Conservation (phyloP, 2,113 vertebrate species). For the Nicator chloris region DNA sequence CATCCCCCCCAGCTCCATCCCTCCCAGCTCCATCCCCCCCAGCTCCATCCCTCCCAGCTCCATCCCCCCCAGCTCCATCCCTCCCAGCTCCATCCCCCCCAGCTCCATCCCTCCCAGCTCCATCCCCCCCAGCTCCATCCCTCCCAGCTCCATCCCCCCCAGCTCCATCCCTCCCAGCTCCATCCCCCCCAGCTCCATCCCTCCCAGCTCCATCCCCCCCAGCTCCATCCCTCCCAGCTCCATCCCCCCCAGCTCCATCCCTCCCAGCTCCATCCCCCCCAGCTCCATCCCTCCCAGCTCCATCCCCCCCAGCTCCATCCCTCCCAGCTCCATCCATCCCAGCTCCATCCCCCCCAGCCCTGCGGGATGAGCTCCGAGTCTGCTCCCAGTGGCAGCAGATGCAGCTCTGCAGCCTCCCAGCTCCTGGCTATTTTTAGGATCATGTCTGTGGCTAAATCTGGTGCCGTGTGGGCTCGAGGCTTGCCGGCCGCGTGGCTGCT, state of each 20-base stretch:
- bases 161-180: rapidly evolving
- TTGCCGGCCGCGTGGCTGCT: neutral
- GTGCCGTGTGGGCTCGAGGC: neutral
- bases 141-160: too few relatives aligned
- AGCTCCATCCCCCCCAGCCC: neutral
- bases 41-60: neutral
- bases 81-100: too few relatives aligned
- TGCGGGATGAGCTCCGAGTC: rapidly evolving
- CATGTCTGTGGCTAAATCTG: neutral
- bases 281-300: neutral
- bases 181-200: rapidly evolving
- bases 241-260: too few relatives aligned
- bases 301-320: neutral
- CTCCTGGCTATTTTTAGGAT: constrained; percentile 16
- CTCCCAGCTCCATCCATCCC: neutral
- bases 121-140: too few relatives aligned
- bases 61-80: neutral
- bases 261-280: neutral
- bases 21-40: neutral
- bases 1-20: too few relatives aligned
- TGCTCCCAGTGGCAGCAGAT: neutral
- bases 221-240: rapidly evolving
- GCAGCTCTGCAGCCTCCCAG: neutral
- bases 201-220: rapidly evolving
- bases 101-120: rapidly evolving